A percentile compares a stretch with the other conserved stretches of the same genome.
Conservation (phyloP, 2,797 vertebrate genomes). For the Euphonia xanthogaster region DNA sequence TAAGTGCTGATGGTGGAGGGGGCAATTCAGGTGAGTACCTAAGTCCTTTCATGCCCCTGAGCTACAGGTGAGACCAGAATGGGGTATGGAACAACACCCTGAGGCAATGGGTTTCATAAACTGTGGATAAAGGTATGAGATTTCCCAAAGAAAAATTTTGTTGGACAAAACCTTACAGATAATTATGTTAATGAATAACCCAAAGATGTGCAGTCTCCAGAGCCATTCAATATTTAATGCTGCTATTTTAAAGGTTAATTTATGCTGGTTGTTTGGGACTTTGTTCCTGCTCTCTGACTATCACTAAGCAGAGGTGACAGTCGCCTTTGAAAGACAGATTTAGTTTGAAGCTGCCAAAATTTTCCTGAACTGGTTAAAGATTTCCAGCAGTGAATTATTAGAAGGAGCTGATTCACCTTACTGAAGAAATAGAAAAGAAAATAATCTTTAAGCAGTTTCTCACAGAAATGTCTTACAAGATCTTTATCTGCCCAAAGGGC, state of each 20-base stretch:
- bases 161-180: constrained; percentile 13
- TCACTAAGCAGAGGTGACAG: constrained; percentile 52
- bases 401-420: constrained; percentile 22
- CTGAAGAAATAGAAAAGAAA: constrained; percentile 19
- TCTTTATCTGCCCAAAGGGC: neutral
- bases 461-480: neutral
- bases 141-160: constrained; percentile 15
- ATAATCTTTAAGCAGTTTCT: neutral
- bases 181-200: constrained; percentile 60
- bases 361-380: constrained; percentile 16
- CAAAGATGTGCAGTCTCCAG: constrained; percentile 25
- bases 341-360: constrained; percentile 37
- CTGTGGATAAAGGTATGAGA: neutral
- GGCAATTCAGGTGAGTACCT: neutral
- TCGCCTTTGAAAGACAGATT: constrained; percentile 20
- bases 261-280: constrained; percentile 11
- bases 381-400: constrained; percentile 32
- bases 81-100: neutral
- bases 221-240: constrained; percentile 60
- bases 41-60: neutral
- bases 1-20: rapidly evolving
- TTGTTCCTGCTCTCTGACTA: constrained; percentile 4
- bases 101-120: neutral
- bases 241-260: constrained; percentile 64
- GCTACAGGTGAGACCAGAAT: neutral